Percentiles rank a stretch among this genome's conserved stretches.
phyloP scores from a whole-genome alignment of 1,140 invertebrate genomes.

The Triops cancriformis region DNA sequence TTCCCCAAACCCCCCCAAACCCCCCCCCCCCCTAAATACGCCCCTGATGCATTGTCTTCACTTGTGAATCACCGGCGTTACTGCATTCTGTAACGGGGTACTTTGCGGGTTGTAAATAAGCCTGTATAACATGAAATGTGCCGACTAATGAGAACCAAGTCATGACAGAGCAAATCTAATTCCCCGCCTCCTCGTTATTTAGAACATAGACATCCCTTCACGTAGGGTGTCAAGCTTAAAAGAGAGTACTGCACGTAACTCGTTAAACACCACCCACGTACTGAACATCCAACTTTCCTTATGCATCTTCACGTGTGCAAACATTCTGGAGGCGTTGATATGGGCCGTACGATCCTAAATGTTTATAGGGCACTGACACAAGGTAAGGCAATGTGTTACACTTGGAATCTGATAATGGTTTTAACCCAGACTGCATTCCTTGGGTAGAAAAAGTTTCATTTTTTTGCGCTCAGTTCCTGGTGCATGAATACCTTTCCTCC shows the following conservation, averaged over 20 bases:
- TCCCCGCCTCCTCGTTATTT: too few relatives aligned
- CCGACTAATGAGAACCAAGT: too few relatives aligned
- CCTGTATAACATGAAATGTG: too few relatives aligned
- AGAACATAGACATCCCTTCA: background rate
- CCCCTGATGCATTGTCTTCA: too few relatives aligned
- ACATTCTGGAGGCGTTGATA: background rate
- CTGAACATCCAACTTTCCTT: background rate
- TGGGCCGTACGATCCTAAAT: background rate
- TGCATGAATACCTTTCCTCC: background rate
- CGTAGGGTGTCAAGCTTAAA: background rate
- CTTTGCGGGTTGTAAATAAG: too few relatives aligned
- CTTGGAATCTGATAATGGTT: background rate
- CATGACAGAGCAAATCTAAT: too few relatives aligned
- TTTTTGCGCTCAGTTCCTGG: background rate
- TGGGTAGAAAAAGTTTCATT: background rate
- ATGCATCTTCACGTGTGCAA: background rate
- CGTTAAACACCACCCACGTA: background rate
- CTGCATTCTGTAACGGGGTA: too few relatives aligned
- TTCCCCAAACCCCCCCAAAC: too few relatives aligned
- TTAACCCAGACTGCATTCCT: background rate
- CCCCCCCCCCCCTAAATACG: too few relatives aligned
- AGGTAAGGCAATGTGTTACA: background rate
- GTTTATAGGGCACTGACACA: background rate
- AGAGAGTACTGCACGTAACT: background rate
- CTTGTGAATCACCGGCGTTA: too few relatives aligned